A percentile compares a stretch with the other conserved stretches of the same genome.
Conservation (phyloP, 2,113 vertebrate genomes). For the Dermatemys mawii region DNA sequence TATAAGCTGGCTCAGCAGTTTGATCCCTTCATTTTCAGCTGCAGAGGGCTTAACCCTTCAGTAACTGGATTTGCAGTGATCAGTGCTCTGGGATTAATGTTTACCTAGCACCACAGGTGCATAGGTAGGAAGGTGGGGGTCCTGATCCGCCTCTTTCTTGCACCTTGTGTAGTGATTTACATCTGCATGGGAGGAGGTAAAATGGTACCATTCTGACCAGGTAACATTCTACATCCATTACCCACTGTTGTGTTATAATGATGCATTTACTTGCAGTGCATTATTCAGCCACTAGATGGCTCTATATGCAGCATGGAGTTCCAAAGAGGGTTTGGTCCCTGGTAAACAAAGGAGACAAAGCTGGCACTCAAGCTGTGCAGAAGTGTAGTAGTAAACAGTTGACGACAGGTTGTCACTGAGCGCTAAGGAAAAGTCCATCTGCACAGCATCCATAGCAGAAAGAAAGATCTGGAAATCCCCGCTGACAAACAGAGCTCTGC, state of each 20-base stretch:
- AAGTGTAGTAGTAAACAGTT: accelerated
- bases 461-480: background rate
- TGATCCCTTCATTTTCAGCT: constrained; percentile 30
- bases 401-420: background rate
- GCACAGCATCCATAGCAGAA: background rate
- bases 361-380: background rate
- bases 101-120: background rate
- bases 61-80: constrained; percentile 56
- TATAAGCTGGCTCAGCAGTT: constrained; percentile 53
- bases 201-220: background rate
- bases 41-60: constrained; percentile 39
- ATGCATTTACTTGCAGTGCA: background rate
- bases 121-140: background rate
- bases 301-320: no score
- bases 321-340: no score
- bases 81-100: background rate
- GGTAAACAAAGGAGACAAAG: accelerated
- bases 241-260: background rate
- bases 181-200: background rate
- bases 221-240: background rate
- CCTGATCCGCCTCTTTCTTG: background rate
- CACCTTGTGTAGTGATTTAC: background rate
- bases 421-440: background rate
- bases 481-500: background rate
- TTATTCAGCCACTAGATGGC: background rate